A percentile compares a stretch with the other conserved stretches of the same genome.
phyloP scores from a whole-genome alignment of 2,888 invertebrate species.

The Mimumesa dahlbomi region DNA sequence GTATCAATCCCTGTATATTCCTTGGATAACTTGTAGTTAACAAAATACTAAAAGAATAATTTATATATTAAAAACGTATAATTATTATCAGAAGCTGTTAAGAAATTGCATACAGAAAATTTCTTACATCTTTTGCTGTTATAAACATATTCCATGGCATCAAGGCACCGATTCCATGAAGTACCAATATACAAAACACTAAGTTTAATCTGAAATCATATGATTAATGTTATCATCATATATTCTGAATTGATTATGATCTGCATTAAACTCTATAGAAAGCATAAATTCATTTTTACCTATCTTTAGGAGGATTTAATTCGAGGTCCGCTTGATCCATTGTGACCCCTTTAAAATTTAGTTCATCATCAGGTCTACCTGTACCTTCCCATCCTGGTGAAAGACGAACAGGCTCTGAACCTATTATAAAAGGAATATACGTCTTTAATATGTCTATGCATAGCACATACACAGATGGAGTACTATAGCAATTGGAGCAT shows the following conservation, averaged over 20 bases:
- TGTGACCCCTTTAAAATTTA: slow-evolving; percentile 88
- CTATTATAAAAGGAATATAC: slow-evolving; percentile 75
- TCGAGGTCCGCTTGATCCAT: slow-evolving; percentile 87
- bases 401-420: slow-evolving; percentile 89
- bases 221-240: not conserved
- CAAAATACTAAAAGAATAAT: slow-evolving; percentile 87
- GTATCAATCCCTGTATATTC: slow-evolving; percentile 81
- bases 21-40: slow-evolving; percentile 89
- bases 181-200: slow-evolving; percentile 92
- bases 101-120: not conserved
- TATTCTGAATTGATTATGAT: not conserved
- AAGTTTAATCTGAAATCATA: slow-evolving; percentile 83
- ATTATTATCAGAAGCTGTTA: not conserved
- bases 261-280: slow-evolving; percentile 3
- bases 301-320: slow-evolving; percentile 89
- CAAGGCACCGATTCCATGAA: slow-evolving; percentile 96
- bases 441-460: too few relatives aligned
- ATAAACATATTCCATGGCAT: slow-evolving; percentile 99
- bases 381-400: slow-evolving; percentile 94
- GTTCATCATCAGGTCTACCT: slow-evolving; percentile 90
- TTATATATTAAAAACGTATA: not conserved
- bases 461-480: not conserved
- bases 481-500: slow-evolving; percentile 6
- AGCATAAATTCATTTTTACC: slow-evolving; percentile 72
- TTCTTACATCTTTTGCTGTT: slow-evolving; percentile 91